These are phyloP conservation scores for Phthorimaea operculella DNA, from an alignment of 1,140 invertebrate genomes.

Conservation along the genomic window DNA sequence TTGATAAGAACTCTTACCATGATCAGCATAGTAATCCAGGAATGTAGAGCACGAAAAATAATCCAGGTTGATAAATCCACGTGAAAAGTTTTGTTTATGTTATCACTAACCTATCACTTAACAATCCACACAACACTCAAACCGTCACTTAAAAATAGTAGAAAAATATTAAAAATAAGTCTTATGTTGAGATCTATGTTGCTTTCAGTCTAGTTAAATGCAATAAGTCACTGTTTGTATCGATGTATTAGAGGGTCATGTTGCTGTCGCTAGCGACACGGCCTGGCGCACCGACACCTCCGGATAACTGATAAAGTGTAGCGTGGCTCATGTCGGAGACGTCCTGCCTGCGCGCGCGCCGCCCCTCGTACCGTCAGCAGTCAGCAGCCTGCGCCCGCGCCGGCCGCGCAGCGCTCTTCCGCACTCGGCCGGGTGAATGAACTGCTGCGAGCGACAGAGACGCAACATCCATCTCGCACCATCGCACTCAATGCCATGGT, in stretches of 20 bases:
- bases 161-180: constrained; percentile 54
- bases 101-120: constrained; percentile 46
- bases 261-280: constrained; percentile 32
- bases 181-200: constrained; percentile 64
- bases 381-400: constrained; percentile 33
- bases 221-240: constrained; percentile 25
- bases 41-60: constrained; percentile 25
- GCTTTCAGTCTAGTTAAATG: constrained; percentile 54
- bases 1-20: constrained; percentile 24
- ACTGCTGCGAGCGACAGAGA: constrained; percentile 53
- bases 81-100: constrained; percentile 29
- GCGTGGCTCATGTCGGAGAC: constrained; percentile 51
- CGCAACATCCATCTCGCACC: constrained; percentile 13
- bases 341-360: constrained; percentile 50
- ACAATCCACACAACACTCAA: constrained; percentile 47
- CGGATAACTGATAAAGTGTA: constrained; percentile 60
- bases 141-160: constrained; percentile 54
- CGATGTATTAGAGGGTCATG: constrained; percentile 39
- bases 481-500: constrained; percentile 51
- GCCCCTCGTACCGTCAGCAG: constrained; percentile 21
- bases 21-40: constrained; percentile 23
- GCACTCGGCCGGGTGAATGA: constrained; percentile 60
- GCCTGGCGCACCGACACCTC: constrained; percentile 53
- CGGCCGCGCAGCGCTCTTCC: constrained; percentile 30
- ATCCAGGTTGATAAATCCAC: constrained; percentile 52